Percentiles rank a stretch among this genome's conserved stretches.
phyloP scores from a whole-genome alignment of 2,113 vertebrate species.

The Bubo blakistoni region DNA sequence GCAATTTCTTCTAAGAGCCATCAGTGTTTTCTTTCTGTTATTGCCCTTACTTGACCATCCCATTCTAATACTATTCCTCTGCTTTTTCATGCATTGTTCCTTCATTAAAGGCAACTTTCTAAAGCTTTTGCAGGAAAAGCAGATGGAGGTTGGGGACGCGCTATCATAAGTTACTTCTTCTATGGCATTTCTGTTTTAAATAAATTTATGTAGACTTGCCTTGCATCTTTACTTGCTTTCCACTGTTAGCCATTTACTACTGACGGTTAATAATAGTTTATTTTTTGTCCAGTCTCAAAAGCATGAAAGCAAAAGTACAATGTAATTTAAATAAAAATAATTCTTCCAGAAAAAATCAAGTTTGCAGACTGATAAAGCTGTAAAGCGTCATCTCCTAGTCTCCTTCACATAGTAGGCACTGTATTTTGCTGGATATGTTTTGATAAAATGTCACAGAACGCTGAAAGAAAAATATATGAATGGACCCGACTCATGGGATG shows the following conservation, averaged over 20 bases:
- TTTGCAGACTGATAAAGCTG: neutral
- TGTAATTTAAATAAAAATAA: neutral
- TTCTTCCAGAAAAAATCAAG: neutral
- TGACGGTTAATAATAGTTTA: neutral
- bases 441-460: neutral
- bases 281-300: neutral
- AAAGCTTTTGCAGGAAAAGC: neutral
- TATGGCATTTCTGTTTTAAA: neutral
- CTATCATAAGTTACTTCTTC: neutral
- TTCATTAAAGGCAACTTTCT: neutral
- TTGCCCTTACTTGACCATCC: neutral
- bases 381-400: neutral
- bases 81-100: neutral
- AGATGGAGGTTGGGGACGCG: rapidly evolving
- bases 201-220: neutral
- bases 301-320: neutral
- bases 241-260: neutral
- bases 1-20: neutral
- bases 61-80: neutral
- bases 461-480: neutral
- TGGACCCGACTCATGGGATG: neutral
- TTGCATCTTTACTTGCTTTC: neutral
- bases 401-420: neutral
- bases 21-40: neutral
- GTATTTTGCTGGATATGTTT: neutral